Percentiles rank a stretch among this genome's conserved stretches.
These are phyloP conservation scores for Sebastes cheni DNA, from an alignment of 2,797 vertebrate genomes.

Conservation along the genomic window DNA sequence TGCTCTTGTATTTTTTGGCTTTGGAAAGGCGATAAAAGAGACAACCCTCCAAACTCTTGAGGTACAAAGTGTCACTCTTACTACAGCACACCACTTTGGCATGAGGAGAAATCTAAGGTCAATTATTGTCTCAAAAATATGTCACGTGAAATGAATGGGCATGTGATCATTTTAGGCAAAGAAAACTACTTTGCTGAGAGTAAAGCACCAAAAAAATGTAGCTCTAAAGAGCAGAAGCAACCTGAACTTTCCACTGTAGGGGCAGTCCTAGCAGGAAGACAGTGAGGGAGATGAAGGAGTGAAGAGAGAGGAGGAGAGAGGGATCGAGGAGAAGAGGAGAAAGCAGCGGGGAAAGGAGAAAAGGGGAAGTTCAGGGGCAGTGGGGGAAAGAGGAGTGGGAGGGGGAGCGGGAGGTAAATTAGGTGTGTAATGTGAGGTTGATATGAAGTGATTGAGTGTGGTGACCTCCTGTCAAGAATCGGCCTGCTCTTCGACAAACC, in stretches of 20 bases:
- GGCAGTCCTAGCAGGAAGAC: background rate
- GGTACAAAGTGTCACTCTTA: background rate
- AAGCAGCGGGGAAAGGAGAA: background rate
- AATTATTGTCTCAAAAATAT: background rate
- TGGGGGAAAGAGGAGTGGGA: constrained; percentile 26
- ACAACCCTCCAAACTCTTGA: background rate
- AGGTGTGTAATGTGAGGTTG: constrained; percentile 80
- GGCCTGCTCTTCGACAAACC: constrained; percentile 61
- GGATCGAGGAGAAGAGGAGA: background rate
- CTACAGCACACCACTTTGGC: background rate
- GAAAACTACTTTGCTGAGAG: background rate
- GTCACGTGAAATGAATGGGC: background rate
- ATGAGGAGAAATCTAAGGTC: background rate
- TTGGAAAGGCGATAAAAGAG: background rate
- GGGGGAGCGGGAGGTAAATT: constrained; percentile 65
- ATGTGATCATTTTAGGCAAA: background rate
- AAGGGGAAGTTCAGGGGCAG: constrained; percentile 22
- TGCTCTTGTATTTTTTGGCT: background rate
- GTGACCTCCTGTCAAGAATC: constrained; percentile 77
- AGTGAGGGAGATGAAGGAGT: background rate
- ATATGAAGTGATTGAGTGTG: constrained; percentile 80
- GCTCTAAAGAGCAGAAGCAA: background rate
- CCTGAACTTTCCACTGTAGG: background rate
- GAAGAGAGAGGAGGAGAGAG: background rate
- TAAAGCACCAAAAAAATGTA: background rate